Percentiles rank a stretch among this genome's conserved stretches.
Evolutionary conservation across 2,888 invertebrate genomes (phyloP).

Genomic region (Caenorhabditis sulstoni): DNA sequence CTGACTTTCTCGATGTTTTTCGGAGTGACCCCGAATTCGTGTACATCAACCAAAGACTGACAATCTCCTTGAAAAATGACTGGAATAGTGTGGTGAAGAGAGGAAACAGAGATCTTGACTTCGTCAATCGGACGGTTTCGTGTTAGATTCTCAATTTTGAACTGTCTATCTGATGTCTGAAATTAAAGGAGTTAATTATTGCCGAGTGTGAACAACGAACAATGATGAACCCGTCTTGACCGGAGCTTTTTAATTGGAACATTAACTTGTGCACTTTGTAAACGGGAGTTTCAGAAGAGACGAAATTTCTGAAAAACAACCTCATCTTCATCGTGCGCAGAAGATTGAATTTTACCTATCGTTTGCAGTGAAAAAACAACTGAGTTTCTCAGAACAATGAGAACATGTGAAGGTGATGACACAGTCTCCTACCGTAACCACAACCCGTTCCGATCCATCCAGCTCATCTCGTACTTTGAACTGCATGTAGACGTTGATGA

Average conservation of each 20-base stretch:
- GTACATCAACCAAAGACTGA: slow-evolving; percentile 23
- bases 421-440: slow-evolving; percentile 17
- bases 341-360: slow-evolving; percentile 2
- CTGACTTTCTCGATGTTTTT: slow-evolving; percentile 25
- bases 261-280: slow-evolving; percentile 7
- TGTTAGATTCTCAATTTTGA: slow-evolving; percentile 8
- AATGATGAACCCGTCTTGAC: slow-evolving; percentile 12
- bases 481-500: slow-evolving; percentile 20
- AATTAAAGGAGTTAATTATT: background rate
- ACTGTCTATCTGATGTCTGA: slow-evolving; percentile 8
- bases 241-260: slow-evolving; percentile 12
- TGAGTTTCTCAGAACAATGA: background rate
- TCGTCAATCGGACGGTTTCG: slow-evolving; percentile 15
- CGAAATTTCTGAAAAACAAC: slow-evolving; percentile 10
- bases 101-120: slow-evolving; percentile 18
- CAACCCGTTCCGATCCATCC: slow-evolving; percentile 15
- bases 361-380: slow-evolving; percentile 16
- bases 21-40: slow-evolving; percentile 22
- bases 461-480: slow-evolving; percentile 10
- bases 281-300: background rate
- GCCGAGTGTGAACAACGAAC: slow-evolving; percentile 3
- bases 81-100: slow-evolving; percentile 38
- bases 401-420: slow-evolving; percentile 2
- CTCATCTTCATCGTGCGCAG: background rate
- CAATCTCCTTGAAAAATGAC: slow-evolving; percentile 43